A percentile compares a stretch with the other conserved stretches of the same genome.
Evolutionary conservation across 2,113 vertebrate species (phyloP).

Genomic region (Syngnathus typhle): DNA sequence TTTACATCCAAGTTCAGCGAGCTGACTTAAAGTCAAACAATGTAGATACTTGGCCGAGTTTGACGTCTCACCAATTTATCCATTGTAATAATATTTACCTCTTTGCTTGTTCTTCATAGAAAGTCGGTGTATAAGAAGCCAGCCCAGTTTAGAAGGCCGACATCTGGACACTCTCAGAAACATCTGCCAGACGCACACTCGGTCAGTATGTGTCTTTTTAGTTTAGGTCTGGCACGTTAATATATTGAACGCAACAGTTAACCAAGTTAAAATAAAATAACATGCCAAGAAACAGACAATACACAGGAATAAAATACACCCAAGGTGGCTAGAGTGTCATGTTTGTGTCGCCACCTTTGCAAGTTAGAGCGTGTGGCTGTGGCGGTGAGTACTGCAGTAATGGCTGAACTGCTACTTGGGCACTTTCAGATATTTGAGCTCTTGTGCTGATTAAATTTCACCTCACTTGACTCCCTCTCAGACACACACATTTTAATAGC

Average conservation of each 20-base stretch:
- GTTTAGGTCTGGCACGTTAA: background rate
- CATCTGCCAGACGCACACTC: constrained; percentile 85
- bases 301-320: background rate
- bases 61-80: background rate
- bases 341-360: background rate
- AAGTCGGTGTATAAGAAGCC: constrained; percentile 72
- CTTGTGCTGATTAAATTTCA: constrained; percentile 64
- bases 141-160: constrained; percentile 67
- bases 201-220: constrained; percentile 70
- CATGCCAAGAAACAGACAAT: background rate
- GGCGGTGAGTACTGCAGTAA: constrained; percentile 30
- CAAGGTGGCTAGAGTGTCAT: background rate
- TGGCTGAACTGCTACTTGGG: constrained; percentile 52
- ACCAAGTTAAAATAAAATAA: background rate
- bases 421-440: constrained; percentile 67
- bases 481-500: constrained; percentile 33
- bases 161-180: constrained; percentile 80
- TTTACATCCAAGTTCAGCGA: background rate
- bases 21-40: background rate
- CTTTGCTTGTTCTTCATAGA: constrained; percentile 60
- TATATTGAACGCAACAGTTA: too few species aligned
- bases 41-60: background rate
- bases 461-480: constrained; percentile 16
- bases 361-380: background rate
- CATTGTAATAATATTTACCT: background rate